A percentile compares a stretch with the other conserved stretches of the same genome.
Evolutionary conservation across 2,888 invertebrate genomes (phyloP).

Genomic region (Morpho deidamia): DNA sequence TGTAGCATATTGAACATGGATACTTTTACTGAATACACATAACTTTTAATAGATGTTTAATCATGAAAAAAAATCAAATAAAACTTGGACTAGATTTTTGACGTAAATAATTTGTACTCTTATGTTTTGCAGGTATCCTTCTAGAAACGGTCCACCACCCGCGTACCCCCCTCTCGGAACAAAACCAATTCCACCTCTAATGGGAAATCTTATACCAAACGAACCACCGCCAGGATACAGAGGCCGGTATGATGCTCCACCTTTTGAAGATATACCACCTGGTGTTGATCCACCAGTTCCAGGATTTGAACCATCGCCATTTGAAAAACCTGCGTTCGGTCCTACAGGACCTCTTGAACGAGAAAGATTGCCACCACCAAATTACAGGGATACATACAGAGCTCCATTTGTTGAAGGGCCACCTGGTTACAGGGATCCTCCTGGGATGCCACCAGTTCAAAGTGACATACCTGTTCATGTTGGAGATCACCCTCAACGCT

Average conservation of each 20-base stretch:
- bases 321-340: conserved; percentile 67
- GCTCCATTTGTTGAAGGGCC: conserved; percentile 54
- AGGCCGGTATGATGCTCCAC: conserved; percentile 60
- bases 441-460: conserved; percentile 40
- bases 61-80: too few species aligned
- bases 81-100: background rate
- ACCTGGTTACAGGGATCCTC: conserved; percentile 46
- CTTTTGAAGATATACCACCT: conserved; percentile 79
- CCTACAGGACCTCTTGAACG: conserved; percentile 54
- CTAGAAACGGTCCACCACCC: conserved; percentile 52
- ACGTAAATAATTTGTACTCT: background rate
- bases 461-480: conserved; percentile 66
- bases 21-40: too few species aligned
- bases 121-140: conserved; percentile 58
- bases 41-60: too few species aligned
- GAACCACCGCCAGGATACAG: conserved; percentile 59
- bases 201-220: conserved; percentile 46
- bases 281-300: conserved; percentile 81
- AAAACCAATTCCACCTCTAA: conserved; percentile 49
- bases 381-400: conserved; percentile 59
- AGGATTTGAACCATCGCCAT: conserved; percentile 78
- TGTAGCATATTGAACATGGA: too few species aligned
- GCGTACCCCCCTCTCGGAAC: conserved; percentile 52
- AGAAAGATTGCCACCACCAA: conserved; percentile 55
- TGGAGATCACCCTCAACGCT: conserved; percentile 52